These are phyloP conservation scores for Hofmannophila pseudospretella DNA, from an alignment of 2,888 invertebrate species.

Conservation along the genomic window DNA sequence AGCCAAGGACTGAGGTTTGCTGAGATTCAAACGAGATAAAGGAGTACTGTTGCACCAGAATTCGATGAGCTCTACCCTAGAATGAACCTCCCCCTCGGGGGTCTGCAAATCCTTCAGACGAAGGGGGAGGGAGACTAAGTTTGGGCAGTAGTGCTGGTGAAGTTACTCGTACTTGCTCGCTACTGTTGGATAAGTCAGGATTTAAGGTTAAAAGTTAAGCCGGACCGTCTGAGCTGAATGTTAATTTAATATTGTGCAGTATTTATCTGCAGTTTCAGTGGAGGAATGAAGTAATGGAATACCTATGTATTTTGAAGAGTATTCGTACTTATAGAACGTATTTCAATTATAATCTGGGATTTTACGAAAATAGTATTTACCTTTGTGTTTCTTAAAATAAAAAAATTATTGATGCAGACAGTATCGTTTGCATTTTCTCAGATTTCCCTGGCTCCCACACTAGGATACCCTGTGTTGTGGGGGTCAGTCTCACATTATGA, in stretches of 20 bases:
- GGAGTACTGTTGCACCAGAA: background rate
- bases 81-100: background rate
- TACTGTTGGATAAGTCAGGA: background rate
- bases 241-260: background rate
- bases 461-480: too few species aligned
- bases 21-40: slow-evolving; percentile 27
- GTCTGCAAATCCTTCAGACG: background rate
- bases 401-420: too few species aligned
- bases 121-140: background rate
- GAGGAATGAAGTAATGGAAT: too few species aligned
- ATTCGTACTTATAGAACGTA: too few species aligned
- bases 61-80: background rate
- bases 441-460: too few species aligned
- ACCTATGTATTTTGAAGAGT: too few species aligned
- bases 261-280: background rate
- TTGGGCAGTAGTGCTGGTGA: background rate
- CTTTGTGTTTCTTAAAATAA: too few species aligned
- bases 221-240: background rate
- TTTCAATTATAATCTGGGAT: too few species aligned
- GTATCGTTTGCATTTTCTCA: too few species aligned
- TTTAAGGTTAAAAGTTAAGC: slow-evolving; percentile 1
- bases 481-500: too few species aligned
- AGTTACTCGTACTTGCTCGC: background rate
- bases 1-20: slow-evolving; percentile 16
- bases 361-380: too few species aligned